These are phyloP conservation scores for Adelges cooleyi DNA, from an alignment of 1,140 invertebrate species.

Conservation along the genomic window DNA sequence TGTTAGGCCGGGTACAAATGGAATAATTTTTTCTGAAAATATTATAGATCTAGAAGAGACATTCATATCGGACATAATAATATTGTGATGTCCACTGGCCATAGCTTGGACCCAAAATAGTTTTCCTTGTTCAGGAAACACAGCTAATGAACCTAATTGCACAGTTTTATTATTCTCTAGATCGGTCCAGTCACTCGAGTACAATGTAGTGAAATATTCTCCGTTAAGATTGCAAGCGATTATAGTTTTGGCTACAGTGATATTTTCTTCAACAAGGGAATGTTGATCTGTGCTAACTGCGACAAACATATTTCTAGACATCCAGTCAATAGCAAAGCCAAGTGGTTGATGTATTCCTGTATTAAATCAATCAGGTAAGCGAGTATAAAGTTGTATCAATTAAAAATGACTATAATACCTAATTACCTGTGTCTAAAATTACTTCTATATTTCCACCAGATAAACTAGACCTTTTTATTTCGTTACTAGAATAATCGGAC, in stretches of 20 bases:
- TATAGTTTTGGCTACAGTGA: constrained; percentile 44
- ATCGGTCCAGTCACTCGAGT: constrained; percentile 25
- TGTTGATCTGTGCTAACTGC: constrained; percentile 45
- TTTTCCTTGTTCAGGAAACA: constrained; percentile 48
- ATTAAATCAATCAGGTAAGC: constrained; percentile 6
- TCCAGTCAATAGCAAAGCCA: constrained; percentile 62
- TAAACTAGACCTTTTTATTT: constrained; percentile 57
- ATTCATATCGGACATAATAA: constrained; percentile 25
- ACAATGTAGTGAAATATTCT: constrained; percentile 48
- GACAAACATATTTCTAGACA: constrained; percentile 56
- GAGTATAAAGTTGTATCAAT: background rate
- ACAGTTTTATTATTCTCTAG: constrained; percentile 7
- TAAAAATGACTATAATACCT: background rate
- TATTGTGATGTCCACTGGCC: constrained; percentile 21
- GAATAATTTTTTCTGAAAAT: constrained; percentile 20
- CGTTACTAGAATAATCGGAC: constrained; percentile 61
- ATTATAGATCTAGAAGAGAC: background rate
- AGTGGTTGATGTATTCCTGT: constrained; percentile 46
- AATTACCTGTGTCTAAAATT: constrained; percentile 57
- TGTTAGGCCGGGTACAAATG: constrained; percentile 9
- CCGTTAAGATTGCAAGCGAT: constrained; percentile 58
- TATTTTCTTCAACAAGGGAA: constrained; percentile 32
- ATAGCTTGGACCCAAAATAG: constrained; percentile 46
- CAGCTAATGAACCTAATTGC: constrained; percentile 43
- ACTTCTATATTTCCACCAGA: constrained; percentile 53